Evolutionary conservation across 1,140 invertebrate genomes (phyloP), one percentile per base, ranked within the genome.

Genomic region (Dinoponera quadriceps): DNA sequence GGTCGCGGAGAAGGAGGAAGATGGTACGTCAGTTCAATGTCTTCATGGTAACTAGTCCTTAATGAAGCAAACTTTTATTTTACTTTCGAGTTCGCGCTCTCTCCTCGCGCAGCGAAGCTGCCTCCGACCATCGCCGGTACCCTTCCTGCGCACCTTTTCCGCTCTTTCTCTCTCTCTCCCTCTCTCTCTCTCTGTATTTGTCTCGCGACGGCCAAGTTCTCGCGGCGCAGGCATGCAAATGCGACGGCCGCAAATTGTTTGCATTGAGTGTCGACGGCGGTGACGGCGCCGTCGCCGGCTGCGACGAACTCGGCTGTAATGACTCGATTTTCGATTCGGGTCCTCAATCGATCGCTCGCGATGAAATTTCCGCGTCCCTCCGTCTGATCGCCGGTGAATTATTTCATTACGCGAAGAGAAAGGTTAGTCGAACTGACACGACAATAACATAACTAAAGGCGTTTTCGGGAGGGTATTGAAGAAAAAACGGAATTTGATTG

Each of bases 11-110:
- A 14, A 25, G 16, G 16, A 13, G 29, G 60, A 55, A 54, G 72
- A 78, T 60, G 80, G 80, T 83, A 86, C 85, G 85, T 83, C 85
- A 62, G 85, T 87, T 87, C 80, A 83, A 83, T 87, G 85, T 86
- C 85, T 87, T 86, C 85, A 86, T 87, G 85, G 85, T 88, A 88
- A 87, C 86, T 87, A 87, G 86, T 74, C 74, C 86, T 87, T 88
- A 88, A 88, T 87, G 86, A 88, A 88, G 86, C 85, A 87, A 88
- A 88, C 82, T 88, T 88, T 88, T 88, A 87, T 87, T 88, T 87
- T 88, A 87, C 85, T 87, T 88, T 78, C 74, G 49, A 81, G 60
- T 84, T 82, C 38, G 38, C 38, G 38, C 69, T 83, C 33, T 68
- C 69, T 83, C 33, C 73, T 68, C 49, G 55, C 25, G 20, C 13